phyloP scores from a whole-genome alignment of 2,888 invertebrate species.

The Trichopoda pennipes region DNA sequence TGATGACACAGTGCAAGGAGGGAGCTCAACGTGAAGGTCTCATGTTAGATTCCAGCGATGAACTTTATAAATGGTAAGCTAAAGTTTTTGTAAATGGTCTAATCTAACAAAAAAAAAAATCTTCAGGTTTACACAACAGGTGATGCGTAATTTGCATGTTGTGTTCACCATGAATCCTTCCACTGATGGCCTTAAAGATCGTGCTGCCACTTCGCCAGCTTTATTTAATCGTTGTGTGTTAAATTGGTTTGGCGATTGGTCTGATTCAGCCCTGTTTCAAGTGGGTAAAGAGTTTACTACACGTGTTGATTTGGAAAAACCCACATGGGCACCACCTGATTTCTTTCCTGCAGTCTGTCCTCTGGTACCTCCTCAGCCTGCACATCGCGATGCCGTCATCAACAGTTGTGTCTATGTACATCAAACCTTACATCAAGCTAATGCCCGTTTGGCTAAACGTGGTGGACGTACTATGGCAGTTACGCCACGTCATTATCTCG shows the following conservation, averaged over 20 bases:
- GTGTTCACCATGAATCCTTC: constrained; percentile 99
- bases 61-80: constrained; percentile 96
- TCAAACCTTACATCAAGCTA: constrained; percentile 97
- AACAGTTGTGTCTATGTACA: constrained; percentile 99
- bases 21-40: constrained; percentile 98
- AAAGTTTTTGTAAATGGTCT: constrained; percentile 71
- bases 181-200: constrained; percentile 97
- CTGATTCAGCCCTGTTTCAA: constrained; percentile 96
- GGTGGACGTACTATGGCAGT: constrained; percentile 98
- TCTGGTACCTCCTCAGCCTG: constrained; percentile 87
- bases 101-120: background rate
- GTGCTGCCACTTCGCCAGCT: constrained; percentile 99
- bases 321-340: constrained; percentile 92
- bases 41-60: constrained; percentile 99
- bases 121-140: constrained; percentile 93
- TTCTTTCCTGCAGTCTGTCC: constrained; percentile 94
- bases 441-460: constrained; percentile 92
- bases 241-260: constrained; percentile 99
- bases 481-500: constrained; percentile 98
- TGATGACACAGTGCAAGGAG: constrained; percentile 99
- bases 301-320: constrained; percentile 95
- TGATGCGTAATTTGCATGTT: constrained; percentile 99
- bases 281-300: constrained; percentile 98
- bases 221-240: constrained; percentile 99
- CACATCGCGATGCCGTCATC: constrained; percentile 97